Conservation (phyloP, 2,797 vertebrate genomes). For the Chloroceryle amazona region DNA sequence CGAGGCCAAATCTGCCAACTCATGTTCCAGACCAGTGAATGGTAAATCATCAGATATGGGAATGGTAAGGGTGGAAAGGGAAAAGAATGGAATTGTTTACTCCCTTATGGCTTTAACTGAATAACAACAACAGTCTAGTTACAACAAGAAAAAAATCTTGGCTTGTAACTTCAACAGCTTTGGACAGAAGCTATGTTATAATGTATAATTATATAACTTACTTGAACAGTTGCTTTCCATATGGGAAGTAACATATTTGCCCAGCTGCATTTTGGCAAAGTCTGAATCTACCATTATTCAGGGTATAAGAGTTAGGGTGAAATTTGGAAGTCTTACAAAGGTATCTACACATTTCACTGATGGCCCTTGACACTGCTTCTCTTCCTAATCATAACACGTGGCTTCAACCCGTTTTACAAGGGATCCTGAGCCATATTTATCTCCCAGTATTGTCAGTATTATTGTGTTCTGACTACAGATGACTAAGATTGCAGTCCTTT, state of each 20-base stretch:
- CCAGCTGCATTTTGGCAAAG: constrained; percentile 81
- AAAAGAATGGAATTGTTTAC: constrained; percentile 13
- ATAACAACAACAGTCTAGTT: background rate
- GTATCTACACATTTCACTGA: constrained; percentile 50
- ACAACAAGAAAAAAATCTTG: constrained; percentile 59
- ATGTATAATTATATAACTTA: constrained; percentile 72
- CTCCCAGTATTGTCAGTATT: background rate
- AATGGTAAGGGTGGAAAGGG: background rate
- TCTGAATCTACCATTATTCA: constrained; percentile 65
- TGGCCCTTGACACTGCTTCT: constrained; percentile 17
- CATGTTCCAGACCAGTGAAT: background rate
- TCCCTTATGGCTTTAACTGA: constrained; percentile 51
- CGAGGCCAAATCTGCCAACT: constrained; percentile 25
- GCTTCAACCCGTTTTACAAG: background rate
- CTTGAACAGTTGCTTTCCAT: constrained; percentile 83
- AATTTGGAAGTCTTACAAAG: constrained; percentile 73
- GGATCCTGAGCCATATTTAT: background rate
- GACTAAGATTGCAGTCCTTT: background rate
- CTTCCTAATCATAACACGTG: constrained; percentile 29
- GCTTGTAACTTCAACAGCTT: constrained; percentile 57
- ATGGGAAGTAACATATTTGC: constrained; percentile 82
- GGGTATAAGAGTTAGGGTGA: constrained; percentile 64
- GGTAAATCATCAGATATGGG: constrained; percentile 5
- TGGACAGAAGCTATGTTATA: constrained; percentile 71
- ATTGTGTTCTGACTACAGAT: background rate